A percentile compares a stretch with the other conserved stretches of the same genome.
Conservation (phyloP, 2,797 vertebrate species). For the Muraenolepis orangiensis region DNA sequence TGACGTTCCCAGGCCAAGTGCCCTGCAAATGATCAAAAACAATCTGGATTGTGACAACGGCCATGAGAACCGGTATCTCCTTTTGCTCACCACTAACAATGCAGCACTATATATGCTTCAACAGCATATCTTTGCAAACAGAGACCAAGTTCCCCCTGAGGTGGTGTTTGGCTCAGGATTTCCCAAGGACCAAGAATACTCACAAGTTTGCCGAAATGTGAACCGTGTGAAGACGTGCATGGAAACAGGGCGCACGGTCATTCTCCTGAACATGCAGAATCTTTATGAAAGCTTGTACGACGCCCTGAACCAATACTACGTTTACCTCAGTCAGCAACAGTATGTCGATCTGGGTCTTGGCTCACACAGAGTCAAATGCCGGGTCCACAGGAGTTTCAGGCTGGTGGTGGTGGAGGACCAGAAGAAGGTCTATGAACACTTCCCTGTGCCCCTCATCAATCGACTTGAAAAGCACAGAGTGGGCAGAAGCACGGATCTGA, state of each 20-base stretch:
- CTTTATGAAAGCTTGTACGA: constrained; percentile 89
- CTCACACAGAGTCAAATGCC: constrained; percentile 80
- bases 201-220: constrained; percentile 81
- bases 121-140: constrained; percentile 63
- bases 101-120: constrained; percentile 77
- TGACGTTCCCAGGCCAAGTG: constrained; percentile 63
- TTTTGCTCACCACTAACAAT: constrained; percentile 78
- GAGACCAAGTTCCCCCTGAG: constrained; percentile 59
- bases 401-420: constrained; percentile 78
- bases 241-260: constrained; percentile 80
- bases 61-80: constrained; percentile 74
- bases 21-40: constrained; percentile 72
- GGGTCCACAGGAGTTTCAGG: constrained; percentile 73
- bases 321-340: constrained; percentile 72
- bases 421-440: constrained; percentile 74
- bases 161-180: constrained; percentile 81
- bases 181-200: constrained; percentile 79
- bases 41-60: constrained; percentile 56
- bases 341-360: constrained; percentile 82
- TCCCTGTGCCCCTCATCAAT: constrained; percentile 79
- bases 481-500: constrained; percentile 73
- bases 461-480: constrained; percentile 79
- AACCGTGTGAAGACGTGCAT: constrained; percentile 85
- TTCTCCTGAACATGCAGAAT: constrained; percentile 84
- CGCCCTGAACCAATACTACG: constrained; percentile 84